Percentiles rank a stretch among this genome's conserved stretches.
These are phyloP conservation scores for Acanthisitta chloris DNA, from an alignment of 2,113 vertebrate genomes.

Conservation along the genomic window DNA sequence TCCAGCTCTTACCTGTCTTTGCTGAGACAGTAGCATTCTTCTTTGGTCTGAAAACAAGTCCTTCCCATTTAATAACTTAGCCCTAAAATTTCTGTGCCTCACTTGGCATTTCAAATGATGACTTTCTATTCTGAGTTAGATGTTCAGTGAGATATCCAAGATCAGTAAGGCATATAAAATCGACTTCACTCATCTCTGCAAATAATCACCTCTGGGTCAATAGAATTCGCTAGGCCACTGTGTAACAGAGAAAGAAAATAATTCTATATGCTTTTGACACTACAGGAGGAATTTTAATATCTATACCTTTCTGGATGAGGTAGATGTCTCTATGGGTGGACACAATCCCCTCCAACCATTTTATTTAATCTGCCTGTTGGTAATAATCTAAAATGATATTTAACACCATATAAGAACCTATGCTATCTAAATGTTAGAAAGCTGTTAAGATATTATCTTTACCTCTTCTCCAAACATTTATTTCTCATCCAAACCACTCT, in stretches of 20 bases:
- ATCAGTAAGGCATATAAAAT: not conserved
- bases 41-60: not conserved
- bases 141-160: not conserved
- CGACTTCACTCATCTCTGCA: not conserved
- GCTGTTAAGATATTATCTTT: not conserved
- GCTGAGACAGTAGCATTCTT: not conserved
- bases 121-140: not conserved
- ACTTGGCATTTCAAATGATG: not conserved
- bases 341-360: not conserved
- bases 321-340: not conserved
- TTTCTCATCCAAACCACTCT: not conserved
- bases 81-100: not conserved
- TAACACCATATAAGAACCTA: accelerated
- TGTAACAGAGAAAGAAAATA: not conserved
- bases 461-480: not conserved
- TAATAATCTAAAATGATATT: not conserved
- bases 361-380: not conserved
- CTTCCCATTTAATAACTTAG: not conserved
- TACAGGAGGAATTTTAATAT: not conserved
- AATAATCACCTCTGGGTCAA: not conserved
- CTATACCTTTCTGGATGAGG: not conserved
- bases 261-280: not conserved
- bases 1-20: not conserved
- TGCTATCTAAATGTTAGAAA: not conserved
- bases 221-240: not conserved